Percentiles rank a stretch among this genome's conserved stretches.
Conservation (phyloP, 2,797 vertebrate species). For the Aplochiton taeniatus region DNA sequence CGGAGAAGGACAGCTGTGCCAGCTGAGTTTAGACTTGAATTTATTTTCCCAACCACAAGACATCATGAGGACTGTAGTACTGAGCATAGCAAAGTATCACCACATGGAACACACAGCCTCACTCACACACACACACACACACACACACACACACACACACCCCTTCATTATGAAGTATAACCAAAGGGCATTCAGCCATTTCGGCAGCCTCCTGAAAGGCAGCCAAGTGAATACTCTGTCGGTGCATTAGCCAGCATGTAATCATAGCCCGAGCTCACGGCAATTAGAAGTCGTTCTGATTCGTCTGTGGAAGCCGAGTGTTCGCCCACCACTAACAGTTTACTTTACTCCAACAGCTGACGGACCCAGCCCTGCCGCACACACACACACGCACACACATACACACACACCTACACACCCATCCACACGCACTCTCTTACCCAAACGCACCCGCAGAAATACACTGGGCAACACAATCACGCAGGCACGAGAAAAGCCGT, state of each 20-base stretch:
- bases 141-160: constrained; percentile 20
- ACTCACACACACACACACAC: constrained; percentile 37
- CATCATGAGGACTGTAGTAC: constrained; percentile 42
- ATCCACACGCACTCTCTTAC: too few relatives aligned
- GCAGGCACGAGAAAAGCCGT: constrained; percentile 38
- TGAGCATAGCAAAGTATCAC: background rate
- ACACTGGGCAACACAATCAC: constrained; percentile 3
- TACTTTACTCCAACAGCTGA: constrained; percentile 72
- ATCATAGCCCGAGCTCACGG: constrained; percentile 75
- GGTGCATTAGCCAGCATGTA: constrained; percentile 75
- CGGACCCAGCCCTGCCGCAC: constrained; percentile 49
- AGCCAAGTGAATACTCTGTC: constrained; percentile 72
- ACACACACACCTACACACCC: background rate
- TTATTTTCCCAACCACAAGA: constrained; percentile 60
- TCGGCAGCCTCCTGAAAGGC: constrained; percentile 64
- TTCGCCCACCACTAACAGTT: constrained; percentile 63
- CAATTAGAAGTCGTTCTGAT: constrained; percentile 74
- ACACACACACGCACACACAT: background rate
- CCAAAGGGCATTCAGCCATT: constrained; percentile 72
- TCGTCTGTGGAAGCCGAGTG: constrained; percentile 68
- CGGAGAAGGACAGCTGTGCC: constrained; percentile 40
- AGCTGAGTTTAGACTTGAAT: constrained; percentile 62
- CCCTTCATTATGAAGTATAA: constrained; percentile 56
- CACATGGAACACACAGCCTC: constrained; percentile 28
- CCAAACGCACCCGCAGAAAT: constrained; percentile 11